Percentiles rank a stretch among this genome's conserved stretches.
phyloP scores from a whole-genome alignment of 2,888 invertebrate species.

The Lepidonotus clava region DNA sequence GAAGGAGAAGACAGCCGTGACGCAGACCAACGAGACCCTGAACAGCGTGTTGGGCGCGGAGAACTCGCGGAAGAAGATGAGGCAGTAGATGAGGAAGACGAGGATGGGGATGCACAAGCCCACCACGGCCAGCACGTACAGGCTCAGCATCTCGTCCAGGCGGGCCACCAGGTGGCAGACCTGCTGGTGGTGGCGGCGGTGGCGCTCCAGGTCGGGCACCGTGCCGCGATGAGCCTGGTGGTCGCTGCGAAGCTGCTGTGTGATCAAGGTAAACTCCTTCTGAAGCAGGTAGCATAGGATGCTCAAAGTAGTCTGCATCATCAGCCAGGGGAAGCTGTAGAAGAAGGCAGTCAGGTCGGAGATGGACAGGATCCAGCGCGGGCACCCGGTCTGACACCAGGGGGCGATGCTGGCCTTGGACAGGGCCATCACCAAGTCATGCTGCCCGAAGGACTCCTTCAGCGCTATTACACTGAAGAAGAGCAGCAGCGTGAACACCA shows the following conservation, averaged over 20 bases:
- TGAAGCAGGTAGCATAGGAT: slow-evolving; percentile 39
- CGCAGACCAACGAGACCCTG: slow-evolving; percentile 40
- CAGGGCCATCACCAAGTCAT: slow-evolving; percentile 43
- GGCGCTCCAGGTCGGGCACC: slow-evolving; percentile 32
- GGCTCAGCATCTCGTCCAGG: slow-evolving; percentile 51
- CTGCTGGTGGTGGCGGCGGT: slow-evolving; percentile 37
- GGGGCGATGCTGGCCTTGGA: slow-evolving; percentile 44
- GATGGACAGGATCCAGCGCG: slow-evolving; percentile 38
- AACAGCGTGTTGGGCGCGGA: slow-evolving; percentile 34
- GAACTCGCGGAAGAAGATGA: slow-evolving; percentile 45
- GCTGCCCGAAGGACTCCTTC: slow-evolving; percentile 45
- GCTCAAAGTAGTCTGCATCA: slow-evolving; percentile 49
- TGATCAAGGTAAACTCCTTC: slow-evolving; percentile 45
- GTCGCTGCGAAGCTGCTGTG: slow-evolving; percentile 38
- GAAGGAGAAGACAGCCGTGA: slow-evolving; percentile 46
- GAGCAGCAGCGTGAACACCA: slow-evolving; percentile 32
- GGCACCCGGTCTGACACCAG: slow-evolving; percentile 45
- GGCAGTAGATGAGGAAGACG: slow-evolving; percentile 48
- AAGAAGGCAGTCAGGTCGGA: slow-evolving; percentile 46
- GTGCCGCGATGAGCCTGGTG: slow-evolving; percentile 43
- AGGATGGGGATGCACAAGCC: slow-evolving; percentile 38
- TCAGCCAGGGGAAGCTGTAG: slow-evolving; percentile 41
- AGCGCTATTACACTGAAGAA: slow-evolving; percentile 40
- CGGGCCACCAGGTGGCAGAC: slow-evolving; percentile 43
- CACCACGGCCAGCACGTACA: slow-evolving; percentile 42